Percentiles rank a stretch among this genome's conserved stretches.
phyloP scores from a whole-genome alignment of 1,140 invertebrate genomes.

The Archivesica marissinica region DNA sequence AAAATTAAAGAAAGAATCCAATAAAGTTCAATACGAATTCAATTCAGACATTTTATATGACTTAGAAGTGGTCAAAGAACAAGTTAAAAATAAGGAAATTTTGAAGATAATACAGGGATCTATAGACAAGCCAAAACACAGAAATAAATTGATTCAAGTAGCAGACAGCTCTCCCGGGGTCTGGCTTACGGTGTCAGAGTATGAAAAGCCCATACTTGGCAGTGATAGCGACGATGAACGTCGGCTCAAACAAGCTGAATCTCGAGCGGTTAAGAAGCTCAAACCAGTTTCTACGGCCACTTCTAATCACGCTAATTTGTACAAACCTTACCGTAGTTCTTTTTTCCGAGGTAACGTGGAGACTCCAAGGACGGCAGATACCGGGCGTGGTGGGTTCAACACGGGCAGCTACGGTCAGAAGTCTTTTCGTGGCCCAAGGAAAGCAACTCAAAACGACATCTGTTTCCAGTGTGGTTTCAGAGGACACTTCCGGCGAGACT shows the following conservation, averaged over 20 bases:
- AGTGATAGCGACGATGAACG: conserved; percentile 11
- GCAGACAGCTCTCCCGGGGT: conserved; percentile 7
- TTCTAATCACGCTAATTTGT: too few species aligned
- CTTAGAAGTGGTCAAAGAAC: background rate
- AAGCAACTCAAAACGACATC: background rate
- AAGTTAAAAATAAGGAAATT: background rate
- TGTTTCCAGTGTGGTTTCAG: background rate
- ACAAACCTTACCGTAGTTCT: too few species aligned
- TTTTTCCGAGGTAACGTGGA: background rate
- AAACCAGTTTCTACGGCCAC: too few species aligned
- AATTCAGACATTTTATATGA: background rate
- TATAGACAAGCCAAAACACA: too few species aligned
- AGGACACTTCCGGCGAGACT: conserved; percentile 23
- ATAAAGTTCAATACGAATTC: background rate
- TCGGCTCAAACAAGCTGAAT: background rate
- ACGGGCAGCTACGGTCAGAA: background rate
- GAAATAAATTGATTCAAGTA: conserved; percentile 16
- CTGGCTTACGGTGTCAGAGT: background rate
- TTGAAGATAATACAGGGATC: background rate
- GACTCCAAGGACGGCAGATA: too few species aligned
- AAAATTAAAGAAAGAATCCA: background rate
- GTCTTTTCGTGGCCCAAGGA: background rate
- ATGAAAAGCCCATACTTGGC: conserved; percentile 2
- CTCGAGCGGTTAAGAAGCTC: background rate
- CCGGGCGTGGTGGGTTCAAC: too few species aligned